A percentile compares a stretch with the other conserved stretches of the same genome.
phyloP scores from a whole-genome alignment of 2,113 vertebrate species.

The Okapia johnstoni region DNA sequence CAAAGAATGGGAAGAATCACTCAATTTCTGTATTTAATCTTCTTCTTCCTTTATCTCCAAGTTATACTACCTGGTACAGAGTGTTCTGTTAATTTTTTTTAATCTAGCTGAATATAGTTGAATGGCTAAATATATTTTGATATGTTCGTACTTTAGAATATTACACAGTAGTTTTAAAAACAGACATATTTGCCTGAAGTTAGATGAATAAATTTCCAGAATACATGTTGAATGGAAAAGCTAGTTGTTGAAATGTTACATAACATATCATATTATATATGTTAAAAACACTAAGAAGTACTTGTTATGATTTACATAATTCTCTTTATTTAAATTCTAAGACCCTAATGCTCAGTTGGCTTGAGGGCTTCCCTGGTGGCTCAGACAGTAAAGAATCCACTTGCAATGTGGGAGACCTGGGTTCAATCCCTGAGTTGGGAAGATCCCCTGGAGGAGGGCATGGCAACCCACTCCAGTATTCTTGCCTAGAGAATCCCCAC shows the following conservation, averaged over 20 bases:
- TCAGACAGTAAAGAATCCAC: neutral
- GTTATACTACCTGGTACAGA: neutral
- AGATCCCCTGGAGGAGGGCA: neutral
- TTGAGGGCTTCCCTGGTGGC: neutral
- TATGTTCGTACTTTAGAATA: neutral
- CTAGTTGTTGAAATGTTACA: neutral
- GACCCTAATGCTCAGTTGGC: neutral
- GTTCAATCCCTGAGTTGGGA: neutral
- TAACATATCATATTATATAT: neutral
- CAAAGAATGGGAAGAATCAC: neutral
- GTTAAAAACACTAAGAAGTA: neutral
- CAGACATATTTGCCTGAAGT: neutral
- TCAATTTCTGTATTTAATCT: neutral
- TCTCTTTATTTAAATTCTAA: neutral
- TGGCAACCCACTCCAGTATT: neutral
- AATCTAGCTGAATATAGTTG: neutral
- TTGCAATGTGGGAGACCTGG: neutral
- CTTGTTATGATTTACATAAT: neutral
- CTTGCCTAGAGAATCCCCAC: neutral
- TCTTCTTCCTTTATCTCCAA: neutral
- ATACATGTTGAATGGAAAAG: neutral
- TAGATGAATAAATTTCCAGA: constrained; percentile 5
- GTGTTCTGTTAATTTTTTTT: neutral
- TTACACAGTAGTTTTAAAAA: neutral
- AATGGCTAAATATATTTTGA: neutral